These are phyloP conservation scores for Dynastes grantii DNA, from an alignment of 2,888 invertebrate species.

Conservation along the genomic window DNA sequence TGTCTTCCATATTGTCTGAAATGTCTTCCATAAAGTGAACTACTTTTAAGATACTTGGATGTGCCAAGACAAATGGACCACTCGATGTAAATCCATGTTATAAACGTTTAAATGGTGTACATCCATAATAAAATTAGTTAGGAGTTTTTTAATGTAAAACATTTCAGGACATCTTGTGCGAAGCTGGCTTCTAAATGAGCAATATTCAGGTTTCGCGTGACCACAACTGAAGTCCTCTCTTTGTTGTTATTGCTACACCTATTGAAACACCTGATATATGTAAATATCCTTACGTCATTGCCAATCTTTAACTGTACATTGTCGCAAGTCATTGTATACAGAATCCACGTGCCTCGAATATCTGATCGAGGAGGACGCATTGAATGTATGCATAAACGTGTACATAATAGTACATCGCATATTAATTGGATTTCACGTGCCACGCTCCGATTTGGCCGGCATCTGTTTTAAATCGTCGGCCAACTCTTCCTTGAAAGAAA, in stretches of 20 bases:
- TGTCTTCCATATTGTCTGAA: too few species aligned
- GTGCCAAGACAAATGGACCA: too few species aligned
- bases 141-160: too few species aligned
- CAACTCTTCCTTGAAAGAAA: background rate
- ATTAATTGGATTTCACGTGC: constrained; percentile 3
- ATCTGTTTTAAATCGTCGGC: constrained; percentile 16
- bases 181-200: too few species aligned
- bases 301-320: constrained; percentile 36
- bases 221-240: too few species aligned
- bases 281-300: constrained; percentile 8
- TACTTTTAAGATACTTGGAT: too few species aligned
- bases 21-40: too few species aligned
- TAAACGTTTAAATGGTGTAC: too few species aligned
- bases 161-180: too few species aligned
- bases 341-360: constrained; percentile 5
- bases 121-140: too few species aligned
- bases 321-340: constrained; percentile 16
- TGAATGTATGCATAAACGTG: background rate
- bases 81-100: too few species aligned
- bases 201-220: too few species aligned
- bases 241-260: background rate
- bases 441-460: background rate
- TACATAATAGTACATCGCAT: background rate
- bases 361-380: background rate
- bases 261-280: background rate